phyloP scores from a whole-genome alignment of 2,797 vertebrate species.

The Sebastes dallii region DNA sequence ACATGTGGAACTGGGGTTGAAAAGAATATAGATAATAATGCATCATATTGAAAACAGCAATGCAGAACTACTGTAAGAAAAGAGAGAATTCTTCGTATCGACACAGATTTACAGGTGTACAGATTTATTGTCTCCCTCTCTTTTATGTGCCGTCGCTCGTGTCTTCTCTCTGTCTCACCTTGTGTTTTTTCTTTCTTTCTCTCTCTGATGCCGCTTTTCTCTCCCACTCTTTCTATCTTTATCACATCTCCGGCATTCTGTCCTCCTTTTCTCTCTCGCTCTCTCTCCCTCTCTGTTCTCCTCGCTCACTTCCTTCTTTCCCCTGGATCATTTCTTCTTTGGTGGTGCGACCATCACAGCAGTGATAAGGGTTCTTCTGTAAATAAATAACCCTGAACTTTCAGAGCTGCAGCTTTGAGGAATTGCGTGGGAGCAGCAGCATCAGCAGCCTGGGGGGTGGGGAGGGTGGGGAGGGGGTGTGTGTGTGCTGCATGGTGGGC shows the following conservation, averaged over 20 bases:
- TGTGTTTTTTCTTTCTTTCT: slow-evolving; percentile 22
- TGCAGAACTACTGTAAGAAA: neutral
- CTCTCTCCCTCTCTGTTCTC: slow-evolving; percentile 8
- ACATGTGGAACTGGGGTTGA: neutral
- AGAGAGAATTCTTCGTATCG: neutral
- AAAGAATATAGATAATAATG: neutral
- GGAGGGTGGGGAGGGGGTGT: slow-evolving; percentile 7
- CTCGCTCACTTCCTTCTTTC: slow-evolving; percentile 46
- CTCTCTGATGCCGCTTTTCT: slow-evolving; percentile 27
- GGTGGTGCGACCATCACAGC: slow-evolving; percentile 21
- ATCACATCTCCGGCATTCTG: slow-evolving; percentile 50
- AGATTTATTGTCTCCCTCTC: slow-evolving; percentile 11
- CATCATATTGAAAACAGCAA: neutral
- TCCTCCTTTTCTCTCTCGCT: slow-evolving; percentile 24
- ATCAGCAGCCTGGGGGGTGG: slow-evolving; percentile 34
- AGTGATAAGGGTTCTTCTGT: slow-evolving; percentile 44
- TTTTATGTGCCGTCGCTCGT: neutral
- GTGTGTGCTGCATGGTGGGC: neutral
- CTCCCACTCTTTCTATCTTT: slow-evolving; percentile 65
- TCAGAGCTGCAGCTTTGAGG: slow-evolving; percentile 52
- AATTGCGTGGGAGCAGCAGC: slow-evolving; percentile 51
- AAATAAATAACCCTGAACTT: slow-evolving; percentile 68
- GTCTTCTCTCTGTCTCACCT: slow-evolving; percentile 22
- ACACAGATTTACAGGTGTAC: neutral
- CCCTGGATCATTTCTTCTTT: slow-evolving; percentile 47